A percentile compares a stretch with the other conserved stretches of the same genome.
These are phyloP conservation scores for Lagopus leucura DNA, from an alignment of 2,113 vertebrate genomes.

Conservation along the genomic window DNA sequence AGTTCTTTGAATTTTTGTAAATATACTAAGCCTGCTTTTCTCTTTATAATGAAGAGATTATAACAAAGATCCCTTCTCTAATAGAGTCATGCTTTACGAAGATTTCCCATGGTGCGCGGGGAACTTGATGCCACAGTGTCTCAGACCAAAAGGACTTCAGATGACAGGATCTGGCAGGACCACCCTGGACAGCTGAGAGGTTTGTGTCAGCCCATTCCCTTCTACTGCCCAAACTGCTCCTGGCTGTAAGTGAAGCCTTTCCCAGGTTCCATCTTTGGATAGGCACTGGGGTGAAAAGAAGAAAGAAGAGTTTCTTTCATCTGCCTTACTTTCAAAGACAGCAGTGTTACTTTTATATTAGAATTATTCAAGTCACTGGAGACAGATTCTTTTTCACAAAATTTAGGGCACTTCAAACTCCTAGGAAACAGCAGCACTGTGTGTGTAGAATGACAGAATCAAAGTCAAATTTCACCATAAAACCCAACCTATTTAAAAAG, in stretches of 20 bases:
- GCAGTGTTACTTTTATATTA: background rate
- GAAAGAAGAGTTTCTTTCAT: background rate
- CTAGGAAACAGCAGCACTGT: background rate
- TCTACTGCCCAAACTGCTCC: background rate
- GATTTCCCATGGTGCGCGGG: background rate
- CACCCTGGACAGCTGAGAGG: background rate
- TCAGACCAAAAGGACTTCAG: background rate
- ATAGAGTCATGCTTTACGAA: background rate
- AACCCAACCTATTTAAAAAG: background rate
- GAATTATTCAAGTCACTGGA: background rate
- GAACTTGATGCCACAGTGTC: background rate
- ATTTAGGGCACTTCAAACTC: background rate
- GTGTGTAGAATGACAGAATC: background rate
- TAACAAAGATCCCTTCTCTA: background rate
- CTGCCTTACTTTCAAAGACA: slow-evolving; percentile 1
- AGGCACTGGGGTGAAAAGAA: background rate
- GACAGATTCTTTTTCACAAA: background rate
- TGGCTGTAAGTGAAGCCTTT: background rate
- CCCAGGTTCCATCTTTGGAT: background rate
- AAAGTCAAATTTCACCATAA: background rate
- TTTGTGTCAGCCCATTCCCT: background rate
- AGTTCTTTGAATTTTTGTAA: background rate
- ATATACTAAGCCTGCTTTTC: background rate
- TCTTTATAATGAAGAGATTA: background rate
- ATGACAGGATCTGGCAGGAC: no score